Evolutionary conservation across 1,140 invertebrate genomes (phyloP).

Genomic region (Coptotermes formosanus): DNA sequence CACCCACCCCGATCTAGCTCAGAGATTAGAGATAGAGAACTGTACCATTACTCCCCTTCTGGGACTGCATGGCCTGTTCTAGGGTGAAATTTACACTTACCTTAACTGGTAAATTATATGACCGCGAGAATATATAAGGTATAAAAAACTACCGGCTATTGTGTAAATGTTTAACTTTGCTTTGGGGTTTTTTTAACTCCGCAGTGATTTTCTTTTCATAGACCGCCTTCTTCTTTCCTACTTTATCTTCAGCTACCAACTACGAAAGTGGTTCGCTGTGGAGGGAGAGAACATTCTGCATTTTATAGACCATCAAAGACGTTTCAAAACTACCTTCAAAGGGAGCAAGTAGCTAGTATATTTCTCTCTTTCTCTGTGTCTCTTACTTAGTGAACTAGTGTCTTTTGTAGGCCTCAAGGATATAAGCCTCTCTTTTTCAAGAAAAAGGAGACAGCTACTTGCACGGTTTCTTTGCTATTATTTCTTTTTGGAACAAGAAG

Average conservation of each 20-base stretch:
- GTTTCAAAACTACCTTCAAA: conserved; percentile 12
- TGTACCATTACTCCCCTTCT: too few relatives aligned
- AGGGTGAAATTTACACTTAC: too few relatives aligned
- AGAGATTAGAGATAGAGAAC: too few relatives aligned
- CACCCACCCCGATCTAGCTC: too few relatives aligned
- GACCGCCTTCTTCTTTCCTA: not conserved
- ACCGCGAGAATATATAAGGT: too few relatives aligned
- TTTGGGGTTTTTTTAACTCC: not conserved
- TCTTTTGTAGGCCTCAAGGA: not conserved
- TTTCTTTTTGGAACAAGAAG: too few relatives aligned
- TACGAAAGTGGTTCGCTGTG: not conserved
- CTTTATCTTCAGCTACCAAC: not conserved
- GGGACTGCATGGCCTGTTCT: too few relatives aligned
- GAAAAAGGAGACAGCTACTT: not conserved
- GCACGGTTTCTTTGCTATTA: too few relatives aligned
- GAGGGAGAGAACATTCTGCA: not conserved
- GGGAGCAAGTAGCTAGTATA: not conserved
- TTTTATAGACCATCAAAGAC: conserved; percentile 16
- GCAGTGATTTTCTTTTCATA: not conserved
- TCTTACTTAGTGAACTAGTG: not conserved
- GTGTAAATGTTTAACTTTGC: not conserved
- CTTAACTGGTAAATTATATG: too few relatives aligned
- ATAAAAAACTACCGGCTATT: not conserved
- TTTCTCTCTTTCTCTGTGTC: not conserved
- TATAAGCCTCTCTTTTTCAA: not conserved